These are phyloP conservation scores for Phrynosoma blainvillii DNA, from an alignment of 2,113 vertebrate genomes.

Conservation along the genomic window DNA sequence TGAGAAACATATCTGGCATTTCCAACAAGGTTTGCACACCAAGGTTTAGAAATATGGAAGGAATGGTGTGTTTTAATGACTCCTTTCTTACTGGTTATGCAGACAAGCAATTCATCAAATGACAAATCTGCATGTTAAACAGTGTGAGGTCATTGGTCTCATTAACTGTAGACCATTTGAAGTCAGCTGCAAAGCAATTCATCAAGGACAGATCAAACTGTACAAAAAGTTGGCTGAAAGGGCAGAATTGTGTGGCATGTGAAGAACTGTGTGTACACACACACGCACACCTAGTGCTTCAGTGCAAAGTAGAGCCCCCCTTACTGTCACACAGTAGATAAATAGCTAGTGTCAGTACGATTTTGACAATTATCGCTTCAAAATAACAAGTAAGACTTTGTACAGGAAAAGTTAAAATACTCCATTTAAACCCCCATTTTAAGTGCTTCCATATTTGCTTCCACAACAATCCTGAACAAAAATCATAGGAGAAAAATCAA, in stretches of 20 bases:
- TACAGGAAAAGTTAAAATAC: neutral
- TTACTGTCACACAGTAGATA: neutral
- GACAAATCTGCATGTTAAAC: slow-evolving; percentile 23
- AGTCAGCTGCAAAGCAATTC: slow-evolving; percentile 21
- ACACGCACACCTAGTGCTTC: neutral
- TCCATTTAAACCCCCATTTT: neutral
- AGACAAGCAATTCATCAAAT: slow-evolving; percentile 26
- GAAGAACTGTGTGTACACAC: neutral
- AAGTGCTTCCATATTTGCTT: neutral
- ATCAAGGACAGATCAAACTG: slow-evolving; percentile 12
- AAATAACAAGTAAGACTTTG: neutral
- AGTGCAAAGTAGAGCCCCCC: neutral
- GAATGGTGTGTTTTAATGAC: slow-evolving; percentile 10
- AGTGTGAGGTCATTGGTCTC: slow-evolving; percentile 31
- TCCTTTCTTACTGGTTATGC: slow-evolving; percentile 21
- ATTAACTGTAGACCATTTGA: slow-evolving; percentile 28
- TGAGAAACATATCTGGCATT: neutral
- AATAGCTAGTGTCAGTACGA: neutral
- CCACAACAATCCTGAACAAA: neutral
- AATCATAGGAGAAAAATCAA: neutral
- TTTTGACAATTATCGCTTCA: neutral
- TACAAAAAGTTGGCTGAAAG: slow-evolving; percentile 2
- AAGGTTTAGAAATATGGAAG: slow-evolving; percentile 3
- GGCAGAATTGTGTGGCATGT: neutral
- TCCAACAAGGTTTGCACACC: neutral